Evolutionary conservation across 2,888 invertebrate genomes (phyloP), one percentile per base, ranked within the genome.

Genomic region (Ischnura elegans): DNA sequence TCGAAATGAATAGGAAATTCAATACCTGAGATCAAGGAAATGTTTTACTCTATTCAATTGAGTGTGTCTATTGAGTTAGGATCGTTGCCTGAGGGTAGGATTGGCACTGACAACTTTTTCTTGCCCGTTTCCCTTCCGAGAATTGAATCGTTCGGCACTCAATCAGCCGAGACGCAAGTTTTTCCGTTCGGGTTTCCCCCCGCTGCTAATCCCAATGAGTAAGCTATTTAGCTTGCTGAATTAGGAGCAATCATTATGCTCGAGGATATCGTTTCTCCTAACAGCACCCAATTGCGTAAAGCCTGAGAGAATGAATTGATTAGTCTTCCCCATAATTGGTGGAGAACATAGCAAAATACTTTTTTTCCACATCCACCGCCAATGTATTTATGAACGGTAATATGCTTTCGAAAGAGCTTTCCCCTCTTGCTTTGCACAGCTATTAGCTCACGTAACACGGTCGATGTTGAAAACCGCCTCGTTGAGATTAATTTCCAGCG

Each of bases 401-500:
- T 76, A 76, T 13, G 13, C 29, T 36, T 76, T 36, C 25, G 76
- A 29, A 36, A 76, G 13, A n/a, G 29, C 76, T 4, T 76, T 8
- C 13, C 29, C 36, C 76, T 76, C 76, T 25, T 76, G 76, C 76
- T 36, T 36, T 76, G 76, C 16, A 36, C 25, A n/a, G n/a, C 36
- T 76, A 76, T 76, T 76, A 36, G 36, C 76, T 76, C 76, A 36
- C 36, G 76, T 76, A 36, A 10, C 76, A 13, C 76, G 2, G 36
- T 8, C 76, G 76, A 76, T 76, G 76, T 13, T 36, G 76, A 13
- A 36, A 76, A 76, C 36, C 76, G 76, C 76, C 36, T 29, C 76
- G 76, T 76, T 76, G 8, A 13, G 76, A 76, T 76, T 76, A 76
- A 76, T 76, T 76, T 36, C 76, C 13, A 36, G 76, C 76, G 76